These are phyloP conservation scores for Macrobrachium rosenbergii DNA, from an alignment of 1,140 invertebrate genomes.

Conservation along the genomic window DNA sequence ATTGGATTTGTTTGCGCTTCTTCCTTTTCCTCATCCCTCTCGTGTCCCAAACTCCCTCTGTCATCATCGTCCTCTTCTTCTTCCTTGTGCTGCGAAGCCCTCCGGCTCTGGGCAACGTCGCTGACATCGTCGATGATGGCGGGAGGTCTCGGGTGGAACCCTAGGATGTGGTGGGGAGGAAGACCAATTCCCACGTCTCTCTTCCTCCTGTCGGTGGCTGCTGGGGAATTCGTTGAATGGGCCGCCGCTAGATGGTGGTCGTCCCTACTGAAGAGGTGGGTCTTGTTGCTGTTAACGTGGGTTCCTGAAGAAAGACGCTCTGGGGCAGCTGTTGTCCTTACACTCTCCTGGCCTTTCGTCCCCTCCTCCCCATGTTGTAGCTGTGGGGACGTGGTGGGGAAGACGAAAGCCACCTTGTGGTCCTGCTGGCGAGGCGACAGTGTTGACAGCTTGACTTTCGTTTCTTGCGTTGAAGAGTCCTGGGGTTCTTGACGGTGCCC, in stretches of 20 bases:
- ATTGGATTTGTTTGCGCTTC: conserved; percentile 13
- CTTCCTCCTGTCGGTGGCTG: conserved; percentile 22
- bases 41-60: not conserved
- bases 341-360: too few species aligned
- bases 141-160: not conserved
- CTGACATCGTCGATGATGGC: not conserved
- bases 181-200: not conserved
- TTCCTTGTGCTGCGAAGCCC: not conserved
- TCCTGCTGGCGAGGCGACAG: too few species aligned
- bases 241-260: conserved; percentile 8
- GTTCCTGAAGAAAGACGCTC: not conserved
- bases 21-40: not conserved
- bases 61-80: not conserved
- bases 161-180: not conserved
- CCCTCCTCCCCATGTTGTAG: too few species aligned
- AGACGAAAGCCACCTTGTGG: too few species aligned
- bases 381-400: too few species aligned
- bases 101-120: not conserved
- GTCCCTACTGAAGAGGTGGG: conserved; percentile 33
- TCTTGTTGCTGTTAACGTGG: not conserved
- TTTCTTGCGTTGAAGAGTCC: too few species aligned
- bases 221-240: not conserved
- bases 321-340: too few species aligned
- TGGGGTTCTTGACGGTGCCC: too few species aligned
- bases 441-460: too few species aligned